Evolutionary conservation across 2,113 vertebrate species (phyloP).

Genomic region (Onychorhynchus coronatus): DNA sequence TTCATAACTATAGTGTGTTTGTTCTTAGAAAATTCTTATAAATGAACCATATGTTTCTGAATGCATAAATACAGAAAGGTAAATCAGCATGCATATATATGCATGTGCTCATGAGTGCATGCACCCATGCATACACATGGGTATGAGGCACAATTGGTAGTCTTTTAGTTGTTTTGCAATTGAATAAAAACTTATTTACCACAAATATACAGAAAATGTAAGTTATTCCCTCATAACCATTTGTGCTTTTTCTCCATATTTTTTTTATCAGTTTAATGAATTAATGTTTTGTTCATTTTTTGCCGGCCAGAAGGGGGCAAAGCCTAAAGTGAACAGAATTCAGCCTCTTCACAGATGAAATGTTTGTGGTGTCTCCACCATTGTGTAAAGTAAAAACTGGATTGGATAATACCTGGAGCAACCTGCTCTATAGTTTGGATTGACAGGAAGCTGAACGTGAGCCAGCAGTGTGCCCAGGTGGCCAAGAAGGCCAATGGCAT

Average conservation of each 20-base stretch:
- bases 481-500: background rate
- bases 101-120: too few species aligned
- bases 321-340: background rate
- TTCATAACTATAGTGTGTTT: background rate
- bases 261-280: background rate
- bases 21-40: background rate
- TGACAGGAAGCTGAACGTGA: background rate
- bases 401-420: background rate
- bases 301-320: background rate
- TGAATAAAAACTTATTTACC: background rate
- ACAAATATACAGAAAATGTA: background rate
- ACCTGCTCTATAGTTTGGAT: background rate
- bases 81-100: background rate
- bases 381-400: background rate
- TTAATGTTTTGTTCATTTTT: background rate
- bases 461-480: too few species aligned
- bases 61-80: background rate
- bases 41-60: background rate
- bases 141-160: background rate
- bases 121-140: accelerated
- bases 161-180: background rate
- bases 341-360: background rate
- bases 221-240: background rate
- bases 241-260: background rate
- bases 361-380: background rate